Evolutionary conservation across 2,888 invertebrate species (phyloP).

Genomic region (Rotaria macrura): DNA sequence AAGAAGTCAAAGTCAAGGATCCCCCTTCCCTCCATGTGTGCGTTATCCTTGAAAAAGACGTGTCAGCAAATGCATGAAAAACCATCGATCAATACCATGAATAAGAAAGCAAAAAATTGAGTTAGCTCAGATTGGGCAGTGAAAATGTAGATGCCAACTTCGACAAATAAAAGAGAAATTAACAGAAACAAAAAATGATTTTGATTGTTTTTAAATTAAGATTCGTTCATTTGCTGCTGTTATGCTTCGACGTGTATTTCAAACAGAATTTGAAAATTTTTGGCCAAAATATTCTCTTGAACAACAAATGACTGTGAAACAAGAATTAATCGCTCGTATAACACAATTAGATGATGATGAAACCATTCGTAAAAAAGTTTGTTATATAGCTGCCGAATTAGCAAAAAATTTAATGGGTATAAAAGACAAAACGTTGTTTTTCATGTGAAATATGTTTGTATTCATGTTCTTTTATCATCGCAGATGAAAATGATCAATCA

Average conservation of each 20-base stretch:
- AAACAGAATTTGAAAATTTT: constrained; percentile 78
- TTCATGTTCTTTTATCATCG: constrained; percentile 36
- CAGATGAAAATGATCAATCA: constrained; percentile 83
- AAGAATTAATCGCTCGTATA: constrained; percentile 62
- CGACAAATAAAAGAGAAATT: no score
- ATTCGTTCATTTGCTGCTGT: constrained; percentile 80
- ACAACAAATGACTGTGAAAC: constrained; percentile 70
- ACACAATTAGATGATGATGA: constrained; percentile 70
- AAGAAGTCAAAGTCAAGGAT: no score
- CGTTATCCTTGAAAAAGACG: no score
- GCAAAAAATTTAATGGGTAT: constrained; percentile 71
- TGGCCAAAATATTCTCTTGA: constrained; percentile 76
- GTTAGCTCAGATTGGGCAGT: no score
- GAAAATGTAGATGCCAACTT: no score
- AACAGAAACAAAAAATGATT: no score
- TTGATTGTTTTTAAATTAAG: neutral
- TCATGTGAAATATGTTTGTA: no score
- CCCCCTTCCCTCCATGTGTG: no score
- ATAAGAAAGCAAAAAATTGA: no score
- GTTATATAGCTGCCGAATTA: constrained; percentile 88
- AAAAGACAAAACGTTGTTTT: no score
- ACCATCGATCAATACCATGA: no score
- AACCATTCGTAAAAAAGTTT: constrained; percentile 71
- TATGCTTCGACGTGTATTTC: constrained; percentile 69
- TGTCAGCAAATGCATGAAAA: no score